phyloP scores from a whole-genome alignment of 2,113 vertebrate species.

The Hippocampus barbouri region DNA sequence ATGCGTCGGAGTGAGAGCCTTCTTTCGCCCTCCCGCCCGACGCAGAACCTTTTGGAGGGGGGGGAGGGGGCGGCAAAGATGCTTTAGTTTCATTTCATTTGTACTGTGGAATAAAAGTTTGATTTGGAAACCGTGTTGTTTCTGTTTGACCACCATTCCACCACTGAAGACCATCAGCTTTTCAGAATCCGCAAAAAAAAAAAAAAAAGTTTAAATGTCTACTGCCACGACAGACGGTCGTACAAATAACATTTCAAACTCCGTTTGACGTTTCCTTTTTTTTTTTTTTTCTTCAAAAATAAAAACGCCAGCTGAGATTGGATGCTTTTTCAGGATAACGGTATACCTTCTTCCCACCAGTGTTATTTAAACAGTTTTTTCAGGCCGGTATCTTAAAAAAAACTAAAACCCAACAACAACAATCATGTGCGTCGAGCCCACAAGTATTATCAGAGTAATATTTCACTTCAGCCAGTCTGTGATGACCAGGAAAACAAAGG shows the following conservation, averaged over 20 bases:
- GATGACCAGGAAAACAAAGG: neutral
- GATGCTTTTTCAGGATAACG: too few species aligned
- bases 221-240: neutral
- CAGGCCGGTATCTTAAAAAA: neutral
- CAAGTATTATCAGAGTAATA: neutral
- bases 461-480: neutral
- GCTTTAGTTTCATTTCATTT: constrained; percentile 63
- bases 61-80: constrained; percentile 41
- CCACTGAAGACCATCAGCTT: neutral
- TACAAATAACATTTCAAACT: neutral
- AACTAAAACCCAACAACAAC: too few species aligned
- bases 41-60: constrained; percentile 53
- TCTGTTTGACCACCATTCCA: neutral
- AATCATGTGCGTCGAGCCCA: too few species aligned
- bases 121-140: constrained; percentile 62
- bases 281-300: neutral
- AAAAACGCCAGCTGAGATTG: neutral
- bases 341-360: too few species aligned
- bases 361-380: neutral
- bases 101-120: constrained; percentile 76
- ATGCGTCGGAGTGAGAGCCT: constrained; percentile 9
- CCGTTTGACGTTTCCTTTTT: neutral
- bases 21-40: constrained; percentile 32
- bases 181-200: neutral
- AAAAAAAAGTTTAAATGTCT: neutral